Evolutionary conservation across 53 echinoderm and acorn worm genomes (phyloP).

Genomic region (Temnopleurus reevesii): DNA sequence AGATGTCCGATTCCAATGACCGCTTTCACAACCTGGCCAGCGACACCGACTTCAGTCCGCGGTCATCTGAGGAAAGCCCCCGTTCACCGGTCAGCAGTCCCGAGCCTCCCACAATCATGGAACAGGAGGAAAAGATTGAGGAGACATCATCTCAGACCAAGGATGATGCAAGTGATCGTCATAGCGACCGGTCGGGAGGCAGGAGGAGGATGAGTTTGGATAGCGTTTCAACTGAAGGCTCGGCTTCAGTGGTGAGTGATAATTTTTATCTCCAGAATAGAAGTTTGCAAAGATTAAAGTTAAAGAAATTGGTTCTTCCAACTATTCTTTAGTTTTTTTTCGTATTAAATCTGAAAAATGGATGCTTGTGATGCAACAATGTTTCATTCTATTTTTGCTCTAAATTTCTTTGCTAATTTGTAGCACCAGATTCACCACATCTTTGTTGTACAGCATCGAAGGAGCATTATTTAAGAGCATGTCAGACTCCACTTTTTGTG

Average conservation of each 20-base stretch:
- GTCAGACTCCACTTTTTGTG: too few relatives aligned
- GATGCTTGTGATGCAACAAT: too few relatives aligned
- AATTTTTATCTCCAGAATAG: neutral
- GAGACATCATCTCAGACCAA: neutral
- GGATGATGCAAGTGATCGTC: conserved; percentile 7
- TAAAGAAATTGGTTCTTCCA: too few relatives aligned
- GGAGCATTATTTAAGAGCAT: too few relatives aligned
- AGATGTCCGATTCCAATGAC: conserved; percentile 7
- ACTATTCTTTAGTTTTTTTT: too few relatives aligned
- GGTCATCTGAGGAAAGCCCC: conserved; percentile 68
- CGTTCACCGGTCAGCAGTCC: conserved; percentile 56
- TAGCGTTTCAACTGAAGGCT: conserved; percentile 88
- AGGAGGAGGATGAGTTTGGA: conserved; percentile 87
- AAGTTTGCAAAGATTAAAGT: too few relatives aligned
- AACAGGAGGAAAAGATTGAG: neutral
- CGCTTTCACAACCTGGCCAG: neutral
- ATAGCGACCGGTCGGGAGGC: conserved; percentile 6
- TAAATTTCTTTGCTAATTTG: too few relatives aligned
- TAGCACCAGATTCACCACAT: too few relatives aligned
- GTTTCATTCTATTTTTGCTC: too few relatives aligned
- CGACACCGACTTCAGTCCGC: conserved; percentile 50
- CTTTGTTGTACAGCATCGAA: too few relatives aligned
- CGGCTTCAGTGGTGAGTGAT: conserved; percentile 71
- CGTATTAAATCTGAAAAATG: too few relatives aligned
- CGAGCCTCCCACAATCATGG: conserved; percentile 41